A percentile compares a stretch with the other conserved stretches of the same genome.
Evolutionary conservation across 2,113 vertebrate genomes (phyloP).

Genomic region (Nicator chloris): DNA sequence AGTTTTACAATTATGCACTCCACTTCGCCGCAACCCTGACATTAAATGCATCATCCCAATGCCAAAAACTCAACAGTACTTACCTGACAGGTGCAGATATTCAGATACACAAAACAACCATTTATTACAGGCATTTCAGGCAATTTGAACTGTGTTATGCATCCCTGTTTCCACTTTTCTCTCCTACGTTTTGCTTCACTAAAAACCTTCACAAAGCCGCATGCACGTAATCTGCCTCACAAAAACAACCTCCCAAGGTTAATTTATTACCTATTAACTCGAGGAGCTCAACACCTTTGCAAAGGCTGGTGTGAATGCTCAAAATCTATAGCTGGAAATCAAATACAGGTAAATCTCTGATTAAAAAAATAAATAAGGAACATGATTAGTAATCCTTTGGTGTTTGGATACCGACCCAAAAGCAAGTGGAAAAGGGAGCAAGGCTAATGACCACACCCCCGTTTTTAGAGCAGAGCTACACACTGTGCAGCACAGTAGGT

Average conservation of each 20-base stretch:
- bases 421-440: background rate
- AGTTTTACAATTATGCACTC: background rate
- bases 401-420: background rate
- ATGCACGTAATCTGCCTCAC: background rate
- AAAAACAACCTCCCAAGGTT: background rate
- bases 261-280: constrained; percentile 7
- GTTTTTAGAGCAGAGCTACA: background rate
- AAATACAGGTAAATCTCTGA: background rate
- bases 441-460: background rate
- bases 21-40: background rate
- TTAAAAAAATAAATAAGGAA: background rate
- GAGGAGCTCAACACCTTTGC: background rate
- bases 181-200: background rate
- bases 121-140: background rate
- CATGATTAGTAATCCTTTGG: background rate
- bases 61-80: background rate
- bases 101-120: background rate
- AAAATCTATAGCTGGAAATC: background rate
- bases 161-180: background rate
- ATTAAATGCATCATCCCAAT: background rate
- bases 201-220: background rate
- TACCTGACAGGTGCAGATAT: rapidly evolving
- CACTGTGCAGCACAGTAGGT: background rate
- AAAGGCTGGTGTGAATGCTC: background rate
- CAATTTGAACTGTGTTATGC: background rate